Base-by-base conservation (phyloP, 2,113 vertebrate species). In the Pyrgilauda ruficollis region DNA sequence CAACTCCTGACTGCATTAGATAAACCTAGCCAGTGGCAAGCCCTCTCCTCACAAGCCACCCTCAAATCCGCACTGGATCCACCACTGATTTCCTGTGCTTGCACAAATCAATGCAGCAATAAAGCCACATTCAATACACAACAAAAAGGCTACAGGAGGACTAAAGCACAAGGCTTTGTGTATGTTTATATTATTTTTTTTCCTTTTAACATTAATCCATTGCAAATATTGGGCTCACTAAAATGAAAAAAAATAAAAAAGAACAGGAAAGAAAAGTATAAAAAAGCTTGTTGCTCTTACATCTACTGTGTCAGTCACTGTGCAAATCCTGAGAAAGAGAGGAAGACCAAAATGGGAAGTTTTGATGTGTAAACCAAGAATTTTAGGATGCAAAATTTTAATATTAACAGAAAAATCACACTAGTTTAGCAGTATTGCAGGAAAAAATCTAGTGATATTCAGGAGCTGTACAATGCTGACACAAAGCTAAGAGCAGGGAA, bases 381-480 rank as follows among this genome's bases (percentile, higher is more conserved):
- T 80, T 94, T 95, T 56, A 96, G 67, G 94, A 96, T 93, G 83
- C 74, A 85, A 15, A 85, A 81, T 31, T 84, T 55, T 49, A 96
- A 94, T 64, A 70, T 84, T 93, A 94, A 94, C 55, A 89, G 84
- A 90, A 94, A 55, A 92, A 43, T 49, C 9, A 21, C 59, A 84
- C 16, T 84, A 58, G 43, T 86, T 94, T 72, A 88, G 43, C 43
- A 95, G 64, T 85, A 31, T 59, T 58, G 80, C 28, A 86, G 61
- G 46, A 92, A 94, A 19, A 80, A 63, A 52, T 80, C 33, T 79
- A 43, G 61, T 37, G 68, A 84, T 90, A 84, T 96, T 98, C 98
- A 98, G 98, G 98, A 98, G 93, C 96, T 98, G 98, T 96, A 98
- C 97, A 98, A 97, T 98, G 97, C 98, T 98, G 98, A 98, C 97